A percentile compares a stretch with the other conserved stretches of the same genome.
Conservation (phyloP, 1,140 invertebrate species). For the Vanessa atalanta region DNA sequence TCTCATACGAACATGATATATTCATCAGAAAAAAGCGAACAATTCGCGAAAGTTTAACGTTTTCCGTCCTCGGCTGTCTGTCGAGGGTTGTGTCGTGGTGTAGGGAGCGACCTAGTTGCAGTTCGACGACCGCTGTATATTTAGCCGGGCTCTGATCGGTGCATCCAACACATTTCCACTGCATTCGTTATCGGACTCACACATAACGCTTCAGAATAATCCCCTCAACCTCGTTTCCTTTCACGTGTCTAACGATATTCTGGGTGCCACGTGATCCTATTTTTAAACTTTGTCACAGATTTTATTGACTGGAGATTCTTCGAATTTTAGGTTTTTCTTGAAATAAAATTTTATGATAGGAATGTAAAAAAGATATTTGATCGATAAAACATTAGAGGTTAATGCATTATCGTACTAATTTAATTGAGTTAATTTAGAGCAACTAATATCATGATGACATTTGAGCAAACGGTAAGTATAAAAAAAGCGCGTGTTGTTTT, state of each 20-base stretch:
- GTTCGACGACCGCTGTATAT: constrained; percentile 73
- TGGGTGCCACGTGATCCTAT: constrained; percentile 33
- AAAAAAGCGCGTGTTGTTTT: no score
- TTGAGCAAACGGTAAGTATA: no score
- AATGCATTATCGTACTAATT: no score
- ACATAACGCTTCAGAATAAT: constrained; percentile 46
- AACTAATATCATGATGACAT: no score
- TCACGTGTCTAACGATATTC: constrained; percentile 39
- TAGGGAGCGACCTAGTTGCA: constrained; percentile 67
- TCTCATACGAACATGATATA: constrained; percentile 2
- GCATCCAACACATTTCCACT: constrained; percentile 63
- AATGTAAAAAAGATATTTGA: not conserved
- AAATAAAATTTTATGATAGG: not conserved
- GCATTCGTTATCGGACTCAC: constrained; percentile 58
- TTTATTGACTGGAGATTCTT: not conserved
- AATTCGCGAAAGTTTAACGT: constrained; percentile 22
- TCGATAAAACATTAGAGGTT: not conserved
- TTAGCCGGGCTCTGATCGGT: constrained; percentile 60
- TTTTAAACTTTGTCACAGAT: constrained; percentile 17
- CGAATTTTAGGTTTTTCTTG: not conserved
- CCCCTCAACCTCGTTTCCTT: constrained; percentile 39
- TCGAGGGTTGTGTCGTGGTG: constrained; percentile 35
- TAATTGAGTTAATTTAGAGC: no score
- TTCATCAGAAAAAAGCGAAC: constrained; percentile 23
- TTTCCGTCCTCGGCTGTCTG: constrained; percentile 17